Evolutionary conservation across 2,888 invertebrate genomes (phyloP), one percentile per base, ranked within the genome.

Genomic region (Orthonychiurus folsomi): DNA sequence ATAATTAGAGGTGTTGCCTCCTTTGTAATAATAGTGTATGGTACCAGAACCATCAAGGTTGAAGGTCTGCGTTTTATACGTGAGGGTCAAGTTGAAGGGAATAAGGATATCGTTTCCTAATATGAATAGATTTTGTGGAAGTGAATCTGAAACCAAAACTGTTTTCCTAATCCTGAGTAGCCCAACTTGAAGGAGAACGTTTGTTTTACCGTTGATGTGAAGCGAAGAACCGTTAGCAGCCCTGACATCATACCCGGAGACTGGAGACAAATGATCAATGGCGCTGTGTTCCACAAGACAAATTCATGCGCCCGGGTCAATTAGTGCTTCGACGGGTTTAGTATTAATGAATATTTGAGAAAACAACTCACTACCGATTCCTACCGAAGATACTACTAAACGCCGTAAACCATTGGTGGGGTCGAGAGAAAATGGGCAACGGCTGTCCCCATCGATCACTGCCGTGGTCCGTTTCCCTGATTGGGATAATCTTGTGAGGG

Each of bases 91-190:
- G 24, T 56, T 56, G 3, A 25, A n/a, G 12, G 56, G 56, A 25
- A 56, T n/a, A 21, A 56, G n/a, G 3, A 56, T 56, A 21, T 56
- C 56, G 24, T 56, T 56, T 25, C 56, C 56, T 5, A 56, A 9
- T 3, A 56, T 56, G 3, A 56, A 26, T 24, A 21, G 12, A 23
- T 56, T 56, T 15, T 23, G 5, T 9, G 56, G 56, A 3, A 56
- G 56, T 9, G 12, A 9, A 21, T 52, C 52, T 12, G 52, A 9
- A 9, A 52, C 52, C 24, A 52, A 52, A 5, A 52, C 3, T n/a
- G 9, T 9, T 20, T n/a, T 20, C n/a, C n/a, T 52, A n/a, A 52
- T 5, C 3, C 20, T 23, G 5, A 52, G 20, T 12, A 5, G 5
- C 9, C 52, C 52, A n/a, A 52, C 20, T 52, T 52, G 5, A 5